Evolutionary conservation across 2,113 vertebrate genomes (phyloP), one percentile per base, ranked within the genome.

Genomic region (Prochilodus magdalenae): DNA sequence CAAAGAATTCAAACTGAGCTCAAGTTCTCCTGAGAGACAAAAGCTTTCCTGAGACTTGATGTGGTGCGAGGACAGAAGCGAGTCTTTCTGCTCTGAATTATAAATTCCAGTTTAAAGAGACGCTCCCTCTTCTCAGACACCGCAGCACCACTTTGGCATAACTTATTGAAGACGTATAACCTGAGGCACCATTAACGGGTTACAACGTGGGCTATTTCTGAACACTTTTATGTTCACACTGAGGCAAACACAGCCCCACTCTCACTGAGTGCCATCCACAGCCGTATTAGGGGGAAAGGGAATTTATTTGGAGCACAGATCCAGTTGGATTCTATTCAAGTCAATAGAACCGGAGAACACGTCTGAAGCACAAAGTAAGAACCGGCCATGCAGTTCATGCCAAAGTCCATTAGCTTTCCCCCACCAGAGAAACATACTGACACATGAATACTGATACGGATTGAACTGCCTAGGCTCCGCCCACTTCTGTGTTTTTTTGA

Each of bases 81-180:
- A 73, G 13, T 57, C 33, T 59, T 70, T 70, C 36, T 77, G 60
- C 67, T 55, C 44, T 74, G 40, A 82, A 67, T 75, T 60, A 77
- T 82, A 73, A 47, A 77, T 75, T 75, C 26, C 24, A 53, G 77
- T 55, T 51, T 47, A 57, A 63, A 63, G 53, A 75, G 24, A 72
- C 27, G 33, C 59, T 49, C 22, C 14, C 27, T 53, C 63, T 53
- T 82, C 63, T 75, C 53, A 62, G 57, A 44, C 71, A 44, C 62
- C 62, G 40, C 30, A 75, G 36, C 36, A 70, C 75, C 79, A 79
- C 75, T 82, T 79, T 70, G 69, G 57, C 66, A 83, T 83, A 33
- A 86, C 55, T 86, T 82, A 83, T 80, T 80, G 70, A 83, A 83
- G 77, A 80, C 71, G 49, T 18, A 22, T 47, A 55, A 73, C 40